phyloP scores from a whole-genome alignment of 92 coral and sea anemone species.

The Umimayanthus kanabou region DNA sequence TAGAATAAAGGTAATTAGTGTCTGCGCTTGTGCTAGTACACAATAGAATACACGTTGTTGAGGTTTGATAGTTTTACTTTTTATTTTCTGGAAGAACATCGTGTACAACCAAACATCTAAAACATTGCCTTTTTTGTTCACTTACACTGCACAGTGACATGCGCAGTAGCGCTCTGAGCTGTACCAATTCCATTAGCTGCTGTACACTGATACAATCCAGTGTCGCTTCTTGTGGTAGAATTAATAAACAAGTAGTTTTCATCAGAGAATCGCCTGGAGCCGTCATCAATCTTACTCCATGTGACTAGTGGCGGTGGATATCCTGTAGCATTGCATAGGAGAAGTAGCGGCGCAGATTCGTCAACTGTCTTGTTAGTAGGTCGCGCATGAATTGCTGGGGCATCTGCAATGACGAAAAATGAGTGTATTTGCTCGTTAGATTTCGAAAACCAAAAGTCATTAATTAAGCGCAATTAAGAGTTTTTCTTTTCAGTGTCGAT shows the following conservation, averaged over 20 bases:
- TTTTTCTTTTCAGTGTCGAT: no score
- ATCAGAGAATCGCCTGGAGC: background rate
- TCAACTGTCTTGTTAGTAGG: background rate
- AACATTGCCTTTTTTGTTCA: background rate
- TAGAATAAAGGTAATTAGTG: background rate
- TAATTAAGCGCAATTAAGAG: no score
- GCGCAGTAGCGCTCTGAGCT: conserved; percentile 12
- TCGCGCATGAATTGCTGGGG: background rate
- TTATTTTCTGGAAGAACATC: background rate
- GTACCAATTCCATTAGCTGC: conserved; percentile 38
- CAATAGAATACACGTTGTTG: no score
- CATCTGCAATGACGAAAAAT: background rate
- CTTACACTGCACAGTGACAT: conserved; percentile 50
- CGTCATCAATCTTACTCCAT: background rate
- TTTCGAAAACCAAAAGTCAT: no score
- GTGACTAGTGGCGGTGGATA: background rate
- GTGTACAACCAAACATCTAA: no score
- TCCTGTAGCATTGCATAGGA: background rate
- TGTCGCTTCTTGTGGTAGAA: conserved; percentile 13
- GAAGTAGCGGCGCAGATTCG: background rate
- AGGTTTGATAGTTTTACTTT: no score
- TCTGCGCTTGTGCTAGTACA: background rate
- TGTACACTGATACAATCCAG: conserved; percentile 47
- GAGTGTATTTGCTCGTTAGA: no score
- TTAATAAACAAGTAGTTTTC: conserved; percentile 18